Evolutionary conservation across 2,113 vertebrate species (phyloP), one percentile per base, ranked within the genome.

Genomic region (Gorsachius goisagi): DNA sequence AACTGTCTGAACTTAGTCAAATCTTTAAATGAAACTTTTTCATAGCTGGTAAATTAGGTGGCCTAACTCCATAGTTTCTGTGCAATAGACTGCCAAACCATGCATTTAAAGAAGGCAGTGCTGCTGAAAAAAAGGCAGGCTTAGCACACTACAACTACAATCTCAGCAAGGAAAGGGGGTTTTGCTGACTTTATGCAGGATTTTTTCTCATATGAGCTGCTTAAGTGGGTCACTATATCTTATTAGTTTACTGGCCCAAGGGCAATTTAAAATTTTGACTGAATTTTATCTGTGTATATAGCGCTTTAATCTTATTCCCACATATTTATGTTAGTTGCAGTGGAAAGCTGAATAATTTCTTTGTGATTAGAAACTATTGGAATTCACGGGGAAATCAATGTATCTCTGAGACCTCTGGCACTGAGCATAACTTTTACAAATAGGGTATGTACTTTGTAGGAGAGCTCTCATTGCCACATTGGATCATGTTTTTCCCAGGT

Each of bases 211-310:
- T 71, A 93, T 72, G 96, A 93, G 26, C 39, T 95, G 44, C 95
- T 92, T 95, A 97, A 97, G 84, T 97, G 75, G 94, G 95, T 98
- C 97, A 98, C 49, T 85, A 83, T 83, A 97, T 92, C 82, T 96
- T 95, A 96, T 93, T 95, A 88, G 82, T 92, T 97, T 96, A 95
- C 71, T 85, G 91, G 93, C 89, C 93, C 81, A 94, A 93, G 84
- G 87, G 92, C 85, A 90, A 90, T 85, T 95, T 69, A 94, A 92
- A 96, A 96, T 93, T 96, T 27, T 95, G 95, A 96, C 96, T 91
- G 97, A 97, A 97, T 97, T 97, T 96, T 97, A 93, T 77, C 90
- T 94, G 49, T 85, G 24, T 81, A 95, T 96, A 89, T 62, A 96
- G 69, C 3, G 5, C 83, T 96, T 95, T 86, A 94, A 96, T 96